Evolutionary conservation across 30 jellyfish, hydroid and myxozoan genomes (phyloP).

Genomic region (Pelagia noctiluca): DNA sequence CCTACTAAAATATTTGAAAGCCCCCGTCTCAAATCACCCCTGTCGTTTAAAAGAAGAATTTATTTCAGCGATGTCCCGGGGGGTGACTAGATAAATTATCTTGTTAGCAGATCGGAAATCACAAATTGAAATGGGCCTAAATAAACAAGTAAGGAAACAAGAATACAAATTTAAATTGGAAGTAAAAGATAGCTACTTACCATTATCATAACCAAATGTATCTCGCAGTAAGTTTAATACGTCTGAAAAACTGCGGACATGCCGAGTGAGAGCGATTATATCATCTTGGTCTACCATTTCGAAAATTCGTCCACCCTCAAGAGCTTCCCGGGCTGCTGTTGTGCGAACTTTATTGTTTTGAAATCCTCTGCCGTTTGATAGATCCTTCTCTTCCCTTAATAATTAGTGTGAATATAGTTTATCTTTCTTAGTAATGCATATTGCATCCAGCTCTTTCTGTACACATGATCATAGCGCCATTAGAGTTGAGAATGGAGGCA

Average conservation of each 20-base stretch:
- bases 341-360: slow-evolving; percentile 12
- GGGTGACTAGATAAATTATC: not conserved
- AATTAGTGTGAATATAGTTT: too few relatives aligned
- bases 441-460: too few relatives aligned
- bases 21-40: too few relatives aligned
- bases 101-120: not conserved
- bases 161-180: slow-evolving; percentile 46
- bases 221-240: slow-evolving; percentile 78
- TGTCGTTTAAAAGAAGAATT: not conserved
- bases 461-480: too few relatives aligned
- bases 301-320: slow-evolving; percentile 29
- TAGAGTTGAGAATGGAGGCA: too few relatives aligned
- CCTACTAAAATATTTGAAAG: too few relatives aligned
- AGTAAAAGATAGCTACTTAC: slow-evolving; percentile 47
- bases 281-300: slow-evolving; percentile 96
- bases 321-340: slow-evolving; percentile 76
- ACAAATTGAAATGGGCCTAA: not conserved
- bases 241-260: slow-evolving; percentile 91
- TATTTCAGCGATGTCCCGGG: not conserved
- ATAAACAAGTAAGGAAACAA: not conserved
- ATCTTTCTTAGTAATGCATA: too few relatives aligned
- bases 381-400: too few relatives aligned
- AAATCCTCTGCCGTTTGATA: too few relatives aligned
- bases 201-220: slow-evolving; percentile 74
- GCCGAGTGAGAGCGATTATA: slow-evolving; percentile 88